Evolutionary conservation across 2,113 vertebrate species (phyloP).

Genomic region (Coreoperca whiteheadi): DNA sequence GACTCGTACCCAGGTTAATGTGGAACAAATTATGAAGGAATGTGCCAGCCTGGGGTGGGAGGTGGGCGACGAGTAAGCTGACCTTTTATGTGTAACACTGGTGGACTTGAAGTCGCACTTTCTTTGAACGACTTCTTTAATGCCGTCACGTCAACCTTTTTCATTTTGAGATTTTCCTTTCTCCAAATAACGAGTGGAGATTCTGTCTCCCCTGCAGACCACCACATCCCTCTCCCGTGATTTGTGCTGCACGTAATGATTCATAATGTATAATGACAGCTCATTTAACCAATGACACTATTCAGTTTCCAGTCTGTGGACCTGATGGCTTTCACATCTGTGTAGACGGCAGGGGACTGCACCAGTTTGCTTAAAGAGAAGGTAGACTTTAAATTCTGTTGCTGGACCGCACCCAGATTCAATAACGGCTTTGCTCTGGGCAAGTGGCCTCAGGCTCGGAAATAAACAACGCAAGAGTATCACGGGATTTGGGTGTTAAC

Average conservation of each 20-base stretch:
- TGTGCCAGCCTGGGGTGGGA: no score
- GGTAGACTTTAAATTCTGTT: slow-evolving; percentile 8
- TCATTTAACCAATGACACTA: slow-evolving; percentile 29
- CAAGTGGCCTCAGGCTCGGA: not conserved
- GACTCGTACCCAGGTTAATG: no score
- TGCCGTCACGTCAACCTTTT: not conserved
- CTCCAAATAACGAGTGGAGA: not conserved
- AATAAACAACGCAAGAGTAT: not conserved
- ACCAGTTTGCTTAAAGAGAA: not conserved
- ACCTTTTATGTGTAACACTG: not conserved
- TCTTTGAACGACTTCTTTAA: not conserved
- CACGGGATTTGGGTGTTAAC: not conserved
- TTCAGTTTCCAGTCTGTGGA: slow-evolving; percentile 12
- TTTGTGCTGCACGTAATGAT: slow-evolving; percentile 12
- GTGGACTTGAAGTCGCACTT: no score
- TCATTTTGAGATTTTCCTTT: not conserved
- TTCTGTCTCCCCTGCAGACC: not conserved
- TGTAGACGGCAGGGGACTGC: not conserved
- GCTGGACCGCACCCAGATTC: slow-evolving; percentile 6
- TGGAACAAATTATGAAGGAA: no score
- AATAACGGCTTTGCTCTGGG: not conserved
- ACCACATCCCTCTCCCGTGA: not conserved
- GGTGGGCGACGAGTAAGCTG: no score
- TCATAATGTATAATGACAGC: not conserved
- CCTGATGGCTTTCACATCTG: slow-evolving; percentile 41